phyloP scores from a whole-genome alignment of 2,113 vertebrate species.

The Mastomys natalensis region DNA sequence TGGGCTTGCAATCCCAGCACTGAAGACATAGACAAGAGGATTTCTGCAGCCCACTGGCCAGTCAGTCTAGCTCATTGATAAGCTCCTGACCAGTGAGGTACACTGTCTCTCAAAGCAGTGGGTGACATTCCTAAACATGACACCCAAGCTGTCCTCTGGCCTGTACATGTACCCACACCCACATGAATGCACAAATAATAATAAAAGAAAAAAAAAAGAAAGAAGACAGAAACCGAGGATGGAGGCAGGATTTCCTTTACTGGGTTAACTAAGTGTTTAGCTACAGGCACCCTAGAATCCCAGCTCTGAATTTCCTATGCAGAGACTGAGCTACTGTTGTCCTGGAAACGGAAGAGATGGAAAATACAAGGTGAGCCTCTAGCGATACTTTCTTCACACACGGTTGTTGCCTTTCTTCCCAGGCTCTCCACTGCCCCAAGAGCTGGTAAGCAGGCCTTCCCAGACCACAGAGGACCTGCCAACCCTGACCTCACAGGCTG shows the following conservation, averaged over 20 bases:
- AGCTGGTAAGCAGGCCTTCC: not conserved
- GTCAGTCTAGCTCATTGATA: not conserved
- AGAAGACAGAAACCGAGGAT: not conserved
- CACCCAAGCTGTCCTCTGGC: not conserved
- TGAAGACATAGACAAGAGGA: not conserved
- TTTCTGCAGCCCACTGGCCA: not conserved
- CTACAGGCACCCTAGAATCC: not conserved
- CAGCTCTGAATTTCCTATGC: not conserved
- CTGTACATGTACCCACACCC: not conserved
- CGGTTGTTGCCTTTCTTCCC: not conserved
- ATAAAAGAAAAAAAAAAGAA: not conserved
- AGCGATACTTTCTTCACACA: not conserved
- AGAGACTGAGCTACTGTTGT: not conserved
- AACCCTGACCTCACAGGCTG: not conserved
- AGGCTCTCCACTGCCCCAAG: not conserved
- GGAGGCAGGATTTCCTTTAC: not conserved
- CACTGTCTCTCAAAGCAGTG: not conserved
- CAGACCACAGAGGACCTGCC: not conserved
- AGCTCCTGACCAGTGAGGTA: not conserved
- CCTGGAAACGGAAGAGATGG: not conserved
- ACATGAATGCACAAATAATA: not conserved
- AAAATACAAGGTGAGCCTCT: not conserved
- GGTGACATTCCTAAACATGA: not conserved
- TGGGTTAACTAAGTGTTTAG: not conserved
- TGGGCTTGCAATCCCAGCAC: too few relatives aligned